Percentiles rank a stretch among this genome's conserved stretches.
Evolutionary conservation across 1,140 invertebrate genomes (phyloP).

Genomic region (Oryzaephilus surinamensis): DNA sequence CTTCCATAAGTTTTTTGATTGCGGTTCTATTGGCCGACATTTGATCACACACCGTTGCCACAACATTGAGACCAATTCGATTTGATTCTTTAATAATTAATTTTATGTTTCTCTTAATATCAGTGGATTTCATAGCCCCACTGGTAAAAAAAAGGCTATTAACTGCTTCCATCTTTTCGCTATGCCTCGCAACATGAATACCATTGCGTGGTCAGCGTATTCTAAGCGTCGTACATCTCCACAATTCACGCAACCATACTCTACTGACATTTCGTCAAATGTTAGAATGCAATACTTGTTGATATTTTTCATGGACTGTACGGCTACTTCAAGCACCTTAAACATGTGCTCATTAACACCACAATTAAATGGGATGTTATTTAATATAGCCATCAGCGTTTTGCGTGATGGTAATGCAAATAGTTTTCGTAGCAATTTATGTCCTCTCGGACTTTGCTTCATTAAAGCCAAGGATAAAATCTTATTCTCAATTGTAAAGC

Average conservation of each 20-base stretch:
- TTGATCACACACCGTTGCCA: constrained; percentile 26
- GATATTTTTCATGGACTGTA: too few species aligned
- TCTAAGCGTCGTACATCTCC: too few species aligned
- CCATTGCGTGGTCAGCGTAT: too few species aligned
- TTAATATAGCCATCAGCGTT: constrained; percentile 19
- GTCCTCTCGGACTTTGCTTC: constrained; percentile 23
- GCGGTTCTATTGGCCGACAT: constrained; percentile 23
- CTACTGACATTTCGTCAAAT: constrained; percentile 11
- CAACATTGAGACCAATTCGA: constrained; percentile 34
- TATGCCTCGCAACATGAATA: not conserved
- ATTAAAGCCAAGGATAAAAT: constrained; percentile 19
- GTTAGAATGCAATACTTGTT: too few species aligned
- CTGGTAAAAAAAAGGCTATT: constrained; percentile 4
- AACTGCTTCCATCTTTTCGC: not conserved
- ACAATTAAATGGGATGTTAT: constrained; percentile 18
- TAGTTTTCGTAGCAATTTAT: constrained; percentile 17
- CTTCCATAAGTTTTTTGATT: too few species aligned
- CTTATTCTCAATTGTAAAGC: constrained; percentile 22
- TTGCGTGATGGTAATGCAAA: constrained; percentile 17
- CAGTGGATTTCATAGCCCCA: constrained; percentile 21
- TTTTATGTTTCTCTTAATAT: constrained; percentile 31
- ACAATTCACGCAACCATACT: too few species aligned
- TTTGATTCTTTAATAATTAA: constrained; percentile 21
- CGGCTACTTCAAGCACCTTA: too few species aligned
- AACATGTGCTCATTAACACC: constrained; percentile 22